Evolutionary conservation across 92 coral and sea anemone species (phyloP).

Genomic region (Zoanthus sociatus): DNA sequence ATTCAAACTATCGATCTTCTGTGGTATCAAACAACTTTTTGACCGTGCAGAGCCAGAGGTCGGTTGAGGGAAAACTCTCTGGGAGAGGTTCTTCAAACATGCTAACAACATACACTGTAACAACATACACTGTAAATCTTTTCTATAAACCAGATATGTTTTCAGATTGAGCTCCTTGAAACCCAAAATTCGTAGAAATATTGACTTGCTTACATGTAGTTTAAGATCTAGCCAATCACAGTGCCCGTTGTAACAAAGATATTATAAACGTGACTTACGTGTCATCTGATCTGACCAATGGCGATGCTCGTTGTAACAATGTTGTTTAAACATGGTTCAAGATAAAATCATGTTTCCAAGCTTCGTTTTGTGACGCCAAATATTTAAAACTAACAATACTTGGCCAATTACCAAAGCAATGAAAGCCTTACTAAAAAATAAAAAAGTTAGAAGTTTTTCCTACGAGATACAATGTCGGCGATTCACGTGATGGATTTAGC

Average conservation of each 20-base stretch:
- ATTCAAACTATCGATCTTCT: no score
- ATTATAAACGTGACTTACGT: not conserved
- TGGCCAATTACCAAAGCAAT: not conserved
- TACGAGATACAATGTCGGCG: constrained; percentile 26
- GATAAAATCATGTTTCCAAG: constrained; percentile 30
- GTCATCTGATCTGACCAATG: not conserved
- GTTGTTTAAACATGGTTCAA: not conserved
- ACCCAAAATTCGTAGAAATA: not conserved
- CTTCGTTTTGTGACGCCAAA: not conserved
- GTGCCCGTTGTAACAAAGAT: not conserved
- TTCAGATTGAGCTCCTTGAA: not conserved
- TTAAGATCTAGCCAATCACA: not conserved
- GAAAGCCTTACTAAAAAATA: not conserved
- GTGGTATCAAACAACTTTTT: no score
- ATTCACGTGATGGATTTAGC: constrained; percentile 50
- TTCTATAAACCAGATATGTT: not conserved
- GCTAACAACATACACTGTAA: not conserved
- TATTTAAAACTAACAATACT: not conserved
- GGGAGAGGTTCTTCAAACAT: not conserved
- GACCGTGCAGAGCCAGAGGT: not conserved
- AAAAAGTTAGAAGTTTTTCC: not conserved
- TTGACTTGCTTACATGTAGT: not conserved
- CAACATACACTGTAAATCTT: not conserved
- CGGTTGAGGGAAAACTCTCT: not conserved
- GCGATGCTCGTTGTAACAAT: not conserved